Evolutionary conservation across 2,888 invertebrate species (phyloP).

Genomic region (Laspeyria flexula): DNA sequence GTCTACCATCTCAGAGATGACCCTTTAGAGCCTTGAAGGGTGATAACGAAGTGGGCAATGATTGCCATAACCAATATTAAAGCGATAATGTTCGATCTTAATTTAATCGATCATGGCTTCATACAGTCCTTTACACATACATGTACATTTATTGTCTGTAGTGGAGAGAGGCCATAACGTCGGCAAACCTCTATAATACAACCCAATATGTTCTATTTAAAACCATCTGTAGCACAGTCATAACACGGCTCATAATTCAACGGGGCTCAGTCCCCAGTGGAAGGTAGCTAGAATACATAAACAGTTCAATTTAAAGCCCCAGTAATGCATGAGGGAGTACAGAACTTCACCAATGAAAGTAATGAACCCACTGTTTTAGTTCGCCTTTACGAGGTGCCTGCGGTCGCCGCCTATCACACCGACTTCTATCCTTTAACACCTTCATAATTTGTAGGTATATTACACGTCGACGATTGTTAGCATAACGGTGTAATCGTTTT

Average conservation of each 20-base stretch:
- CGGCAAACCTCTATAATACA: constrained; percentile 21
- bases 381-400: constrained; percentile 55
- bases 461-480: not conserved
- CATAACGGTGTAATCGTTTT: not conserved
- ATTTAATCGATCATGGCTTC: too few species aligned
- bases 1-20: too few species aligned
- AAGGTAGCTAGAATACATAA: constrained; percentile 60
- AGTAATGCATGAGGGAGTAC: constrained; percentile 53
- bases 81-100: too few species aligned
- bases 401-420: constrained; percentile 46
- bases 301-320: constrained; percentile 65
- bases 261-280: constrained; percentile 36
- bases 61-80: too few species aligned
- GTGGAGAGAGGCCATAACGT: too few species aligned
- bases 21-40: too few species aligned
- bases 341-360: constrained; percentile 58
- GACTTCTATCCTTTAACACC: constrained; percentile 37
- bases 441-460: constrained; percentile 18
- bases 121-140: too few species aligned
- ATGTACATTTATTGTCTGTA: too few species aligned
- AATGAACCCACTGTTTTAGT: constrained; percentile 58
- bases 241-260: constrained; percentile 44
- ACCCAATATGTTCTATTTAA: constrained; percentile 26
- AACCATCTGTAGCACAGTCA: constrained; percentile 38
- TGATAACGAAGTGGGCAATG: too few species aligned